Base-by-base conservation (phyloP, 2,797 vertebrate genomes). In the Mus minutoides region DNA sequence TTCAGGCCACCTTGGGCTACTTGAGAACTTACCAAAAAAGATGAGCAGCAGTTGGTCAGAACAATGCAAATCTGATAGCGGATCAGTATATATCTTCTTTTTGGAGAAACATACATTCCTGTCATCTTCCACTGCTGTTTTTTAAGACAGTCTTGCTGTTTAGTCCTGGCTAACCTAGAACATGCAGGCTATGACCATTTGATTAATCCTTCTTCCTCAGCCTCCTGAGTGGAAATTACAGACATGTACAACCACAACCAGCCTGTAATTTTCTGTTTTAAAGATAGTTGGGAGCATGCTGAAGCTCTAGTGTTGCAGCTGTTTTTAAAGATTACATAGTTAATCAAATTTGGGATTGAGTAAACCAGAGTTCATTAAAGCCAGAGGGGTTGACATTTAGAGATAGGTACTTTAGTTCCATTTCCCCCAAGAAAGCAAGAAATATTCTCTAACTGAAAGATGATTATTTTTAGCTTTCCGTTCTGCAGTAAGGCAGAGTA, bases 381-480 rank as follows among this genome's bases (percentile, higher is more conserved):
- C 95, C 89, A 60, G 67, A 83, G 93, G 92, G 26, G 58, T 80
- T 92, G 46, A 93, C 87, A 52, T 97, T 96, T 94, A n/a, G 88
- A 95, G 84, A 71, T 88, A 84, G 76, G 31, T 73, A 78, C 11
- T 92, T 97, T 34, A 92, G 85, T 96, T 97, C 96, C 86, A 88
- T 40, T 92, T 97, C 93, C 69, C 90, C 43, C 43, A 94, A 96
- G 93, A 94, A 34, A 92, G 86, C 31, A 77, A 96, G 86, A 97
- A 97, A 92, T 96, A 95, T 34, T 97, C 86, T 95, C 0, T 97
- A 97, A 96, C 79, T 85, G 92, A 98, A 97, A 94, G 95, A 92
- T 96, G 82, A 94, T 95, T 97, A 97, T 97, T 98, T 97, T 97
- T 97, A 98, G 95, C 95, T 95, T 97, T 94, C 83, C 78, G 82